Evolutionary conservation across 2,888 invertebrate genomes (phyloP).

Genomic region (Apeira syringaria): DNA sequence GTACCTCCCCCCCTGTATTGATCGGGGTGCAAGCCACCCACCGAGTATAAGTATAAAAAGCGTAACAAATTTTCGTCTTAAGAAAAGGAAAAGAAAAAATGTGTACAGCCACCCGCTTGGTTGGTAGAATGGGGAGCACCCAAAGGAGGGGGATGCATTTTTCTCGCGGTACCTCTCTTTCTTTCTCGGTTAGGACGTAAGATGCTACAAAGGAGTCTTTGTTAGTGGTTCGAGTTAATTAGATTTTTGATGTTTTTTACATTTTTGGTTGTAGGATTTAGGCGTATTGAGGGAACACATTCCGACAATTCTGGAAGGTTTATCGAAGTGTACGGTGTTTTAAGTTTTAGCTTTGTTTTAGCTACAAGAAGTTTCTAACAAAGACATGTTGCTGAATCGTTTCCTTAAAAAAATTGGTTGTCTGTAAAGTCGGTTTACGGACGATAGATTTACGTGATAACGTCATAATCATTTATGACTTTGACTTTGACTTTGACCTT

Average conservation of each 20-base stretch:
- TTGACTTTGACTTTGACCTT: too few species aligned
- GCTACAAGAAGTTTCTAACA: too few species aligned
- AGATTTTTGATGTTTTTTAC: conserved; percentile 47
- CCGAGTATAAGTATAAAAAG: conserved; percentile 79
- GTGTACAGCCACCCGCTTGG: conserved; percentile 72
- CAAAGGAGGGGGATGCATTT: conserved; percentile 57
- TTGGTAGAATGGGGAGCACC: conserved; percentile 31
- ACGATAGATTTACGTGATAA: too few species aligned
- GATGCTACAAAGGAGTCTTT: conserved; percentile 79
- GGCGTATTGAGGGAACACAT: too few species aligned
- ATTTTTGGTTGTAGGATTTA: conserved; percentile 14
- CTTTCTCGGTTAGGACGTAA: conserved; percentile 59
- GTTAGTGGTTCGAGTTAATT: conserved; percentile 63
- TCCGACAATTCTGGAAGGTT: too few species aligned
- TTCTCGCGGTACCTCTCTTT: conserved; percentile 69
- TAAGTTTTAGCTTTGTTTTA: too few species aligned
- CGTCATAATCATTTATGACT: too few species aligned
- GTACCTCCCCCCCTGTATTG: conserved; percentile 60
- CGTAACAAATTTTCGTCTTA: conserved; percentile 84
- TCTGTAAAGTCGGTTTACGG: too few species aligned
- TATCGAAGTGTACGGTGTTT: too few species aligned
- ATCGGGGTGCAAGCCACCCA: conserved; percentile 64
- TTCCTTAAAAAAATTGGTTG: too few species aligned
- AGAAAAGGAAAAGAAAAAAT: conserved; percentile 84
- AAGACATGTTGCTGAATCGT: too few species aligned